Evolutionary conservation across 1,140 invertebrate species (phyloP).

Genomic region (Lordiphosa mommai): DNA sequence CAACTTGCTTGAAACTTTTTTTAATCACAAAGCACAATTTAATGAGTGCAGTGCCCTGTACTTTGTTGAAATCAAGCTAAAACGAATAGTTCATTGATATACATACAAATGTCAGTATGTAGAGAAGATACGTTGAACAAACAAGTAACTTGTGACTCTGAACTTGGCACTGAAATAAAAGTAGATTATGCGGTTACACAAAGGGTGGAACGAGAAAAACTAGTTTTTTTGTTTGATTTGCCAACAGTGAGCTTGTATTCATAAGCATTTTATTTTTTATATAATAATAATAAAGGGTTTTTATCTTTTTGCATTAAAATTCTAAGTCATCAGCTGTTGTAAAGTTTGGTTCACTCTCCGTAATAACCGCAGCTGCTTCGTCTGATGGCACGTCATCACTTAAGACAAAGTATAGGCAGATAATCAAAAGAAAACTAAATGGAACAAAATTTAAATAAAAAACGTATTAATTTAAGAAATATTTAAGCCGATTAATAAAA

Average conservation of each 20-base stretch:
- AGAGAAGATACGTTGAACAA: too few species aligned
- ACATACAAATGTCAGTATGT: too few species aligned
- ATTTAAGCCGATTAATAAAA: too few species aligned
- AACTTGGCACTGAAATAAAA: constrained; percentile 16
- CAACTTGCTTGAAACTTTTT: too few species aligned
- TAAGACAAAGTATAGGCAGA: constrained; percentile 13
- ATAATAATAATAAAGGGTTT: too few species aligned
- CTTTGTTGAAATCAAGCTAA: too few species aligned
- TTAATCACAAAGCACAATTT: too few species aligned
- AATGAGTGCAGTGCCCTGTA: too few species aligned
- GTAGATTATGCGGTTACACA: neutral
- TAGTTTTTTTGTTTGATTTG: neutral
- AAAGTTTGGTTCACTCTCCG: constrained; percentile 39
- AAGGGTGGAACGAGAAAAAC: neutral
- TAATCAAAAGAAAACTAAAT: constrained; percentile 19
- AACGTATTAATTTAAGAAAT: too few species aligned
- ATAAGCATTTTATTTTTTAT: neutral
- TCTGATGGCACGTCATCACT: constrained; percentile 40
- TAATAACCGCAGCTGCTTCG: constrained; percentile 40
- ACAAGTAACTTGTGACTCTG: constrained; percentile 10
- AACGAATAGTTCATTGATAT: too few species aligned
- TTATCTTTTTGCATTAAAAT: constrained; percentile 10
- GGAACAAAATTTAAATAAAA: neutral
- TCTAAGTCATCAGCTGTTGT: constrained; percentile 37
- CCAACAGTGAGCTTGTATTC: constrained; percentile 8